Conservation (phyloP, 2,797 vertebrate genomes). For the Gadopsis bispinosus region DNA sequence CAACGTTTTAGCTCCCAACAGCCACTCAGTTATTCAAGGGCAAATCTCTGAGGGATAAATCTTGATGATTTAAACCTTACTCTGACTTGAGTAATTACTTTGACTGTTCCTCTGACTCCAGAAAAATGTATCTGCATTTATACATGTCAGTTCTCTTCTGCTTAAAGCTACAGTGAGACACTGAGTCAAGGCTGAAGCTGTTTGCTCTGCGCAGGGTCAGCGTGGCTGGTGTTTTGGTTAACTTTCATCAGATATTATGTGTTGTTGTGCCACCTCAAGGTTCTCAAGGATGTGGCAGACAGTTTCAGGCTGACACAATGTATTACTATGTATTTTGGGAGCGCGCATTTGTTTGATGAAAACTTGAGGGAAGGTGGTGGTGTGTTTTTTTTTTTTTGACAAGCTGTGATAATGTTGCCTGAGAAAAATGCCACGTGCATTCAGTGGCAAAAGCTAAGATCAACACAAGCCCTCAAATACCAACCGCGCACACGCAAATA, state of each 20-base stretch:
- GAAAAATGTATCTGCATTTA: not conserved
- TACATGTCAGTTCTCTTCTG: not conserved
- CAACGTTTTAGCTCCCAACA: constrained; percentile 24
- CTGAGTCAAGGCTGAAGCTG: constrained; percentile 31
- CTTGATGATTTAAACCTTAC: constrained; percentile 44
- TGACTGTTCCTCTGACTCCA: constrained; percentile 6
- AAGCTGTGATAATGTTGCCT: constrained; percentile 24
- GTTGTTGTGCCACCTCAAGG: constrained; percentile 32
- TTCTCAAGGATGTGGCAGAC: constrained; percentile 37
- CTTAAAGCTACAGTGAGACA: not conserved
- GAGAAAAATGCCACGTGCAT: constrained; percentile 33
- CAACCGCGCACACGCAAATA: constrained; percentile 7
- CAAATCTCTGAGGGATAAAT: constrained; percentile 33
- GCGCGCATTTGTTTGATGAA: constrained; percentile 31
- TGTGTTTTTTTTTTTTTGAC: constrained; percentile 1
- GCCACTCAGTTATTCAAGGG: constrained; percentile 48
- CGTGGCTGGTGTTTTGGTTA: constrained; percentile 58
- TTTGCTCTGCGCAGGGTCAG: constrained; percentile 37
- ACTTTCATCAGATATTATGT: constrained; percentile 40
- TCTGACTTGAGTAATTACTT: constrained; percentile 43
- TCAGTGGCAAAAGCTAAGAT: constrained; percentile 1
- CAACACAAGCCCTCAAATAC: constrained; percentile 4
- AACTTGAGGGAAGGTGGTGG: constrained; percentile 19
- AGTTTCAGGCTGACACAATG: not conserved
- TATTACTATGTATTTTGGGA: constrained; percentile 38